Evolutionary conservation across 2,113 vertebrate species (phyloP).

Genomic region (Ophthalmolycus amberensis): DNA sequence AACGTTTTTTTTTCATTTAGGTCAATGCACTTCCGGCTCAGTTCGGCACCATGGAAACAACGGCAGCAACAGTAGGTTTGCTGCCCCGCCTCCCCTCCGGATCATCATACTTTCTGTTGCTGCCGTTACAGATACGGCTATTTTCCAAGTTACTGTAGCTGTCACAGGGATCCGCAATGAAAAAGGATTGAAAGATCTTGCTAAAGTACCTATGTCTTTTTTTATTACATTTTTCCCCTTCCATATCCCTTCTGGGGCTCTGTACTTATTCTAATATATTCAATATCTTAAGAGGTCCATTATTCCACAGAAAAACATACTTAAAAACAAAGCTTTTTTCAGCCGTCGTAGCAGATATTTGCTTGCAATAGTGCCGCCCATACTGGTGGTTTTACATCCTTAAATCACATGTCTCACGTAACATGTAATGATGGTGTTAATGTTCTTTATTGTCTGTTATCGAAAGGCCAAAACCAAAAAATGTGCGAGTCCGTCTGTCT

Average conservation of each 20-base stretch:
- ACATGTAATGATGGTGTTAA: no score
- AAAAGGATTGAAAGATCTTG: background rate
- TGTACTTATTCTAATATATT: background rate
- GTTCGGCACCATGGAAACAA: background rate
- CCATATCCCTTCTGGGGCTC: background rate
- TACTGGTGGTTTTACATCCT: background rate
- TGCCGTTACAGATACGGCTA: no score
- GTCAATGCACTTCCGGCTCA: background rate
- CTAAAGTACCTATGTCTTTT: background rate
- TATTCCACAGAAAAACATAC: background rate
- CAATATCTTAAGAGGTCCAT: background rate
- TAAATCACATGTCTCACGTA: background rate
- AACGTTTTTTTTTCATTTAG: background rate
- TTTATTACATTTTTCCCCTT: no score
- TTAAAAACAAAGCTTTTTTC: background rate
- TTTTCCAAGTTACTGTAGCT: background rate
- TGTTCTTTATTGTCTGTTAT: no score
- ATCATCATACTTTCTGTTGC: no score
- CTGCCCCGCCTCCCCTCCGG: no score
- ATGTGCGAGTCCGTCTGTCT: no score
- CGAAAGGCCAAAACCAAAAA: no score
- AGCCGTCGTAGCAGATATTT: background rate
- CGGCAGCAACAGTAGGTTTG: no score
- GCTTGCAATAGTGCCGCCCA: background rate
- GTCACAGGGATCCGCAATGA: background rate